Base-by-base conservation (phyloP, 2,888 invertebrate species). In the Lamproptera curius region DNA sequence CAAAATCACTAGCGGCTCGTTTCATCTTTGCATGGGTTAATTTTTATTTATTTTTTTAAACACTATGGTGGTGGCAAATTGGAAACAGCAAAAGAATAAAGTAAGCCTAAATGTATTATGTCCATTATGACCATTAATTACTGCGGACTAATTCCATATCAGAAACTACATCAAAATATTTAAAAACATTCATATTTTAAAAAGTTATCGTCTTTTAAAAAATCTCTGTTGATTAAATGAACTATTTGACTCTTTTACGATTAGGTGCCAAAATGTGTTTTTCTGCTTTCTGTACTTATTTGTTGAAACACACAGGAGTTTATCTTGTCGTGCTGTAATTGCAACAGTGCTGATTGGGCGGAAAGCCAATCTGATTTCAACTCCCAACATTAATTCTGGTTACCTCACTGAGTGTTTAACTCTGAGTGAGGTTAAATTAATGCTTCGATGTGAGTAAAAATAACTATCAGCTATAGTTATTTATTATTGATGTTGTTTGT, bases 281-380 rank as follows among this genome's bases (percentile, higher is more conserved):
- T 16, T n/a, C n/a, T n/a, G 9, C 33, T 15, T 1, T 39, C 33
- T 45, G 15, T 44, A 28, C 20, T 17, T 13, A 15, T 42, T 42
- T 16, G 36, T 20, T 9, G 36, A 37, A 36, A 37, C 10, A 20
- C 11, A 14, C 17, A 35, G 14, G 16, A 1, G 36, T 20, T 37
- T 14, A 33, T 34, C 37, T 33, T 34, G 13, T 28, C 16, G 16
- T n/a, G 20, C 28, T 42, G 34, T 48, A 43, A 48, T 48, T 48
- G 42, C 34, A 17, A 31, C 38, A 39, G 39, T 48, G 42, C 39
- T 43, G 48, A 48, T 43, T 48, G 42, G 28, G 43, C 34, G 28
- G 28, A 39, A 48, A 26, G 34, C 42, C 16, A 38, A 48, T 43
- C 42, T 48, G 48, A 43, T 48, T 48, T 48, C 42, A 48, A 23